These are phyloP conservation scores for Apis florea DNA, from an alignment of 1,140 invertebrate genomes.

Conservation along the genomic window DNA sequence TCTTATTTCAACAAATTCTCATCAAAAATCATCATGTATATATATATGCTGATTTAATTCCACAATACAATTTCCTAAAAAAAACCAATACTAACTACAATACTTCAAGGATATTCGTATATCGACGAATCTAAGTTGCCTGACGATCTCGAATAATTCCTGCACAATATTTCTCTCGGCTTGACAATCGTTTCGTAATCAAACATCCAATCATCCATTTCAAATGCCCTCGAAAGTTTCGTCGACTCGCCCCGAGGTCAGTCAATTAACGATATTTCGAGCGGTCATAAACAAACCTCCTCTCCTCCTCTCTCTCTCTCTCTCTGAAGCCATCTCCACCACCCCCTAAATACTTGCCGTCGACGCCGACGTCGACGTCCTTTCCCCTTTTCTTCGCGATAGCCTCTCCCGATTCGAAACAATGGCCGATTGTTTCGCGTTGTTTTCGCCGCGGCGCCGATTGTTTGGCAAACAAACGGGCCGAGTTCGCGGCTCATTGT, in stretches of 20 bases:
- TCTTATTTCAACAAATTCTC: too few species aligned
- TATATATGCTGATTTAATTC: too few species aligned
- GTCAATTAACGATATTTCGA: slow-evolving; percentile 50
- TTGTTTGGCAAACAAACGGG: slow-evolving; percentile 69
- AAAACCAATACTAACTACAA: too few species aligned
- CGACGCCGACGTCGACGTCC: slow-evolving; percentile 15
- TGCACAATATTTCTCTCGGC: background rate
- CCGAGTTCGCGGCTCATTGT: slow-evolving; percentile 49
- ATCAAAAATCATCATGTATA: too few species aligned
- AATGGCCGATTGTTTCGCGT: slow-evolving; percentile 55
- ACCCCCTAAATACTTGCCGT: slow-evolving; percentile 38
- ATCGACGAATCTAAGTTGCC: slow-evolving; percentile 7
- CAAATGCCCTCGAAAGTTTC: slow-evolving; percentile 5
- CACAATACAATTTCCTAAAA: too few species aligned
- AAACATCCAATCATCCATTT: slow-evolving; percentile 8
- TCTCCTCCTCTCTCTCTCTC: background rate
- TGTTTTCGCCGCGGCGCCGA: slow-evolving; percentile 55
- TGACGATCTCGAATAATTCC: background rate
- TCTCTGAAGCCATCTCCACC: background rate
- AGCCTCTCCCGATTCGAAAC: slow-evolving; percentile 33
- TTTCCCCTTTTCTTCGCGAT: background rate
- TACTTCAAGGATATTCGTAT: too few species aligned
- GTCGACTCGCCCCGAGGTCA: background rate
- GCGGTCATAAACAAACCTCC: slow-evolving; percentile 32
- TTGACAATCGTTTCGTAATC: slow-evolving; percentile 12